Evolutionary conservation across 2,888 invertebrate genomes (phyloP).

Genomic region (Cheilosia pagana): DNA sequence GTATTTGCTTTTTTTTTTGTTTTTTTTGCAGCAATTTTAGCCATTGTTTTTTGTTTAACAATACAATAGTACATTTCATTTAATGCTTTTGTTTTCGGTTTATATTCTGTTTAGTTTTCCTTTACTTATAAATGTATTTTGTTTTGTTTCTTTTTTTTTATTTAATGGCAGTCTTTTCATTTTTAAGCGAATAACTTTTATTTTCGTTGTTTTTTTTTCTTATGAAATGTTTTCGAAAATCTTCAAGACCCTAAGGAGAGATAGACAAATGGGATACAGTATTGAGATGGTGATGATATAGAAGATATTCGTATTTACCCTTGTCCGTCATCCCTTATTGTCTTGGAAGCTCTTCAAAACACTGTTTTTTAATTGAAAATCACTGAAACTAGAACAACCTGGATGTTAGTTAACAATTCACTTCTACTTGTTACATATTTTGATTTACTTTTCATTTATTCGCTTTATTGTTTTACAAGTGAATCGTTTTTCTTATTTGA

Average conservation of each 20-base stretch:
- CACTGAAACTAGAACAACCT: slow-evolving; percentile 68
- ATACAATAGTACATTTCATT: slow-evolving; percentile 64
- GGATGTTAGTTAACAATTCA: slow-evolving; percentile 48
- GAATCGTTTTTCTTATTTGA: slow-evolving; percentile 17
- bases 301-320: not conserved
- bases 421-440: slow-evolving; percentile 13
- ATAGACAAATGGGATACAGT: not conserved
- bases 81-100: slow-evolving; percentile 40
- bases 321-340: not conserved
- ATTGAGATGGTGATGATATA: not conserved
- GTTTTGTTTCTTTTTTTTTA: slow-evolving; percentile 57
- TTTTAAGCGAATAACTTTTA: slow-evolving; percentile 63
- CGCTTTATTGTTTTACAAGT: slow-evolving; percentile 46
- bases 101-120: slow-evolving; percentile 31
- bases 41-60: slow-evolving; percentile 64
- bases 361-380: slow-evolving; percentile 57
- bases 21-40: slow-evolving; percentile 69
- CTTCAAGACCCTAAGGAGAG: not conserved
- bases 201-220: slow-evolving; percentile 42
- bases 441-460: slow-evolving; percentile 36
- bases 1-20: slow-evolving; percentile 16
- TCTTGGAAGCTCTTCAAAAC: slow-evolving; percentile 4
- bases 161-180: slow-evolving; percentile 74
- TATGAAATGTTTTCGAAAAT: not conserved
- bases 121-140: slow-evolving; percentile 74